These are phyloP conservation scores for Drosophila kuntzei DNA, from an alignment of 2,888 invertebrate genomes.

Conservation along the genomic window DNA sequence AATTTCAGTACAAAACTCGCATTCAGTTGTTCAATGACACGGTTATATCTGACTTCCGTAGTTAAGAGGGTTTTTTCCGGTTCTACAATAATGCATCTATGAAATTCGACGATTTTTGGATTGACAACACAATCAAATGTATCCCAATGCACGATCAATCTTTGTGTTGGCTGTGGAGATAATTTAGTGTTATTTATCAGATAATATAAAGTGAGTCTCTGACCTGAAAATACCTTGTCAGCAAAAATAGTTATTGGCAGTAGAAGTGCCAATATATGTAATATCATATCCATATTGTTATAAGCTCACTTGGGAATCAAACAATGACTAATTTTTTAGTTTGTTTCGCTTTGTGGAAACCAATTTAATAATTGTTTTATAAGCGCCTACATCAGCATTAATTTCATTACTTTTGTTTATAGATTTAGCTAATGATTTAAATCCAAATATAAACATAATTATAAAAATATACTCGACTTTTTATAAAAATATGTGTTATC, in stretches of 20 bases:
- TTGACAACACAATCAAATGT: conserved; percentile 3
- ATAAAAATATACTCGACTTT: background rate
- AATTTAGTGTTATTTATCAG: background rate
- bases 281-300: background rate
- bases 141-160: conserved; percentile 6
- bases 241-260: background rate
- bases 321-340: conserved; percentile 1
- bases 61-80: background rate
- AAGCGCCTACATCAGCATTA: background rate
- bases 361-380: conserved; percentile 11
- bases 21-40: background rate
- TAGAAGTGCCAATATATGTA: background rate
- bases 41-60: conserved; percentile 7
- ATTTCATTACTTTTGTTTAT: background rate
- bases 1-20: conserved; percentile 2
- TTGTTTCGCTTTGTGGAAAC: background rate
- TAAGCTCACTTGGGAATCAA: background rate
- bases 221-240: background rate
- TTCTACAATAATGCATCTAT: conserved; percentile 5
- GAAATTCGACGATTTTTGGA: background rate
- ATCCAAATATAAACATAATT: background rate
- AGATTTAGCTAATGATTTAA: background rate
- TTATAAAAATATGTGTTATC: background rate
- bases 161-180: background rate
- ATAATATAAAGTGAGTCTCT: background rate